Percentiles rank a stretch among this genome's conserved stretches.
Conservation (phyloP, 2,797 vertebrate species). For the Acrossocheilus wenchowensis region DNA sequence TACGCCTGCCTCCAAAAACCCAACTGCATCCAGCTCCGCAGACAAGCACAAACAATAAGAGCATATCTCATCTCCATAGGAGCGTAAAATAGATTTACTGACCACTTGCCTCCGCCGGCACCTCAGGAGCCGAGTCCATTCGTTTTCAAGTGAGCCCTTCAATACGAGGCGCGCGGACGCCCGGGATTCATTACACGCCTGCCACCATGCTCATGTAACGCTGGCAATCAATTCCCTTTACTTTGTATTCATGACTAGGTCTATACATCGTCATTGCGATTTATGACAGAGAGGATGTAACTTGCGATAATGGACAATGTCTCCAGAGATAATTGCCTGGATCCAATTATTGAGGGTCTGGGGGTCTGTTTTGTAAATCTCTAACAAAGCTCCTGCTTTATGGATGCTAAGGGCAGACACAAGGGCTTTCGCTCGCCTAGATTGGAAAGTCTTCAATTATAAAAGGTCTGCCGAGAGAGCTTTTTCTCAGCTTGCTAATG, state of each 20-base stretch:
- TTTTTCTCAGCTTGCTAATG: conserved; percentile 46
- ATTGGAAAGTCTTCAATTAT: conserved; percentile 45
- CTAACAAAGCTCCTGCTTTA: conserved; percentile 41
- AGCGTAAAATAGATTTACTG: conserved; percentile 65
- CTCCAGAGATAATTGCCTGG: conserved; percentile 62
- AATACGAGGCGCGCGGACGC: conserved; percentile 45
- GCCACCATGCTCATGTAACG: conserved; percentile 57
- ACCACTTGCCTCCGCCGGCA: conserved; percentile 55
- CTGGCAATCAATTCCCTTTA: conserved; percentile 64
- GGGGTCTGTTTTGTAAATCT: conserved; percentile 63
- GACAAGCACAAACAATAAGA: conserved; percentile 37
- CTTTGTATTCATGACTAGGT: conserved; percentile 61
- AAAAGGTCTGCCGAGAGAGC: conserved; percentile 40
- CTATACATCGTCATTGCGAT: conserved; percentile 57
- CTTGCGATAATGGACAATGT: conserved; percentile 64
- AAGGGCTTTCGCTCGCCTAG: conserved; percentile 29
- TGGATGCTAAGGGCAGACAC: conserved; percentile 48
- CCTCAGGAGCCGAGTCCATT: conserved; percentile 53
- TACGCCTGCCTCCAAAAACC: conserved; percentile 6
- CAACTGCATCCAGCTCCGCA: background rate
- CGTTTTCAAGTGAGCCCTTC: conserved; percentile 59
- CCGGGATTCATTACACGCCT: conserved; percentile 60
- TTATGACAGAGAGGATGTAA: conserved; percentile 61
- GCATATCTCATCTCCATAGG: conserved; percentile 43
- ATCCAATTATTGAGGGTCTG: conserved; percentile 63